Base-by-base conservation (phyloP, 2,797 vertebrate species). In the Hydrophis major region DNA sequence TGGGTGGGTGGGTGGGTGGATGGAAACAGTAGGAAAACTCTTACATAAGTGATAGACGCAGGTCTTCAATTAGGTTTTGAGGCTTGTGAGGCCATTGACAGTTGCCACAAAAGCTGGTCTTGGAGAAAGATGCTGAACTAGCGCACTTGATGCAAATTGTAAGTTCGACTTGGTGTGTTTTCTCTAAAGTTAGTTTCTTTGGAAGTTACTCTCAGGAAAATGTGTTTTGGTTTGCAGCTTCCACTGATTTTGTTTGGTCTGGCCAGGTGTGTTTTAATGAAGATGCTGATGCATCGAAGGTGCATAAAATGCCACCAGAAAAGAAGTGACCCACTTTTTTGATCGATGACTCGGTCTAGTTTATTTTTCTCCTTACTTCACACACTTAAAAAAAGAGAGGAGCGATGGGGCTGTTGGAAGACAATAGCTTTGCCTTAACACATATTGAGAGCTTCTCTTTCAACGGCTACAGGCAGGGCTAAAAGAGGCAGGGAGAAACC, bases 271-370 rank as follows among this genome's bases (percentile, higher is more conserved):
- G 95, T 93, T 96, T 94, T 96, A 93, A 93, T 93, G 69, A 96
- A 96, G 97, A 95, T 97, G 96, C 95, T 97, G 95, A 95, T 96
- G 92, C 91, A 94, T 92, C 60, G 92, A 93, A 94, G 90, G 93
- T 95, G 94, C 89, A 53, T 89, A 12, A 95, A 93, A 92, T 96
- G 96, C 94, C 95, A 94, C 42, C 93, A 93, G 90, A 92, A 94
- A 94, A 93, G 69, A 95, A 92, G 90, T 95, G 96, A 95, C 96
- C 96, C 95, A 96, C 93, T 97, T 96, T 95, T 97, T 95, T 97
- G 96, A 96, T 97, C 90, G 88, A 94, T 93, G 92, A 88, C 96
- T 96, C 95, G 88, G 93, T 92, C 95, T 94, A 0, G 14, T 92
- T 96, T 95, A 95, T 94, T 94, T 10, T 63, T 27, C 27, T n/a